Evolutionary conservation across 2,888 invertebrate species (phyloP).

Genomic region (Blastobasis lacticolella): DNA sequence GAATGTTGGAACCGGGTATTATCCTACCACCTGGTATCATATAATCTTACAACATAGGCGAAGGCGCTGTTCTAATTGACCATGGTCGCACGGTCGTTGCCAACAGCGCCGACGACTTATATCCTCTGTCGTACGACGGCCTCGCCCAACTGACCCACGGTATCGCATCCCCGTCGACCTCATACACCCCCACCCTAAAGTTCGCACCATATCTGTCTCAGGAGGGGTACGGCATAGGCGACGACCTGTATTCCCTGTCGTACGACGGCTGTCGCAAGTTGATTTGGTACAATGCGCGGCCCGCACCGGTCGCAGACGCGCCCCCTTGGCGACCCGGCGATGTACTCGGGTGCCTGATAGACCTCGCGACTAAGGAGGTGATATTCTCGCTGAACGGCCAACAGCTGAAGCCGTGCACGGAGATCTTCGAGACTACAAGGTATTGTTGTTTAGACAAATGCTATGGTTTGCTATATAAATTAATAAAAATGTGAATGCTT

Average conservation of each 20-base stretch:
- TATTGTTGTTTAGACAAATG: slow-evolving; percentile 34
- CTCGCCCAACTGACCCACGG: no score
- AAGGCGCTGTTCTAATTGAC: no score
- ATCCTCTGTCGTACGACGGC: no score
- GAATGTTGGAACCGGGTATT: no score
- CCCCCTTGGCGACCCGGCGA: slow-evolving; percentile 89
- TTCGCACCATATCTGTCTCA: slow-evolving; percentile 29
- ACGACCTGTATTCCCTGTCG: slow-evolving; percentile 90
- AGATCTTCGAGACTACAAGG: slow-evolving; percentile 85
- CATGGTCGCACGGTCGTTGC: no score
- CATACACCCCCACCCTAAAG: not conserved
- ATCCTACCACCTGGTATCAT: no score
- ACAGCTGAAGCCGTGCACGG: slow-evolving; percentile 78
- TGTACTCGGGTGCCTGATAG: slow-evolving; percentile 87
- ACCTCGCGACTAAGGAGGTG: slow-evolving; percentile 81
- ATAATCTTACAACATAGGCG: no score
- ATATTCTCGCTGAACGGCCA: slow-evolving; percentile 89
- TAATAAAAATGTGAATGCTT: no score
- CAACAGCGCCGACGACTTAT: no score
- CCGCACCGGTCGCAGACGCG: slow-evolving; percentile 72
- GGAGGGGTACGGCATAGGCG: slow-evolving; percentile 97
- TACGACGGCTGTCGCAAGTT: slow-evolving; percentile 94
- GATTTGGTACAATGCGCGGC: slow-evolving; percentile 90
- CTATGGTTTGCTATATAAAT: no score
- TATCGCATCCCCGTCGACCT: no score